Percentiles rank a stretch among this genome's conserved stretches.
phyloP scores from a whole-genome alignment of 2,797 vertebrate species.

The Gadopsis bispinosus region DNA sequence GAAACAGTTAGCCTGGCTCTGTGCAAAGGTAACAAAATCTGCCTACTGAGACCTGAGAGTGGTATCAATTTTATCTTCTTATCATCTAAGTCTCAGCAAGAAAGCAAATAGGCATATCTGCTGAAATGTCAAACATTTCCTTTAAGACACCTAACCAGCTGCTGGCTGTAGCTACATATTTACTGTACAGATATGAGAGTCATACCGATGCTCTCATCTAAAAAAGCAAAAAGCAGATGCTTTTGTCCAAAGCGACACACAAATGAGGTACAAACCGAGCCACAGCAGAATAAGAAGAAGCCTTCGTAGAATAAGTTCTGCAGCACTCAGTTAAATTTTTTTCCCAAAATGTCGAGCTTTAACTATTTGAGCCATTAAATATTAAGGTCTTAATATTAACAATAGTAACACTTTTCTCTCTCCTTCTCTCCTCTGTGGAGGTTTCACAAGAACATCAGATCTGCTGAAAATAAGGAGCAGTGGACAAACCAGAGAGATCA shows the following conservation, averaged over 20 bases:
- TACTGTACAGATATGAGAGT: neutral
- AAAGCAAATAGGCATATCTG: too few species aligned
- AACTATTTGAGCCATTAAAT: neutral
- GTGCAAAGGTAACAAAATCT: too few species aligned
- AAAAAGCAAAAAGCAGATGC: neutral
- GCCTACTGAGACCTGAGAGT: too few species aligned
- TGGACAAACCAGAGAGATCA: neutral
- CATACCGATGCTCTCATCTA: neutral
- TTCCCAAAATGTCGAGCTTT: neutral
- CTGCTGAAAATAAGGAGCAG: constrained; percentile 1
- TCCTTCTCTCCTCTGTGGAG: neutral
- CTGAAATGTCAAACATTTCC: too few species aligned
- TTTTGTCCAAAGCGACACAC: neutral
- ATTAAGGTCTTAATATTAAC: neutral
- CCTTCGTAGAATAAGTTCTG: too few species aligned
- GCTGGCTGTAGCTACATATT: too few species aligned
- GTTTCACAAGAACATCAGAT: too few species aligned
- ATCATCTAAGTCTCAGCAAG: too few species aligned
- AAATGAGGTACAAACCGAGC: neutral
- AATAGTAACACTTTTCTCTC: neutral
- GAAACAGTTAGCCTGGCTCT: neutral
- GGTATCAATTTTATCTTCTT: too few species aligned
- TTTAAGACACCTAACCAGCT: too few species aligned
- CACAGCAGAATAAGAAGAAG: neutral
- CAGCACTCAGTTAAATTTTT: neutral